phyloP scores from a whole-genome alignment of 35 echinoderm and acorn worm genomes.

The Lytechinus variegatus region DNA sequence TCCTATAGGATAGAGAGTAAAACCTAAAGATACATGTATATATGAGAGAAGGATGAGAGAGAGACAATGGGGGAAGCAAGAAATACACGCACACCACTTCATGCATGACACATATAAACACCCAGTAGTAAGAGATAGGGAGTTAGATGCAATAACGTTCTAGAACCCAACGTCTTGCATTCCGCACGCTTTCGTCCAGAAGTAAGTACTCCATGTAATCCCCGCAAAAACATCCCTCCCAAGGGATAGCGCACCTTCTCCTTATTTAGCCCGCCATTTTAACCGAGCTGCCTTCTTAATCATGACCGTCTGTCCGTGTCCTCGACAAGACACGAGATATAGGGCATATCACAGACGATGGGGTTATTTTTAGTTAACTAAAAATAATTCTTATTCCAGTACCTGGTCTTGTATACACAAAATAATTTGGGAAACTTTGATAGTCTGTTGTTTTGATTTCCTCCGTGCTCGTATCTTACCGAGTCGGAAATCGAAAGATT shows the following conservation, averaged over 20 bases:
- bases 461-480: not conserved
- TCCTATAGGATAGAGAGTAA: too few relatives aligned
- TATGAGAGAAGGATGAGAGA: not conserved
- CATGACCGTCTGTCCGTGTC: not conserved
- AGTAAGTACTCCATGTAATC: constrained; percentile 3
- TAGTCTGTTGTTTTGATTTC: not conserved
- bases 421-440: not conserved
- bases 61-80: not conserved
- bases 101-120: too few relatives aligned
- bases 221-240: not conserved
- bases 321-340: not conserved
- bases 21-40: too few relatives aligned
- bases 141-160: not conserved
- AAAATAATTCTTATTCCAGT: not conserved
- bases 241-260: not conserved
- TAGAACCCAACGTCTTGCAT: not conserved
- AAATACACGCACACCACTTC: too few relatives aligned
- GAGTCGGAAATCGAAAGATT: not conserved
- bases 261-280: constrained; percentile 11
- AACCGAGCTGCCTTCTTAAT: not conserved
- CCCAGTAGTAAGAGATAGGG: too few relatives aligned
- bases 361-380: not conserved
- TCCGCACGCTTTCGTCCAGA: not conserved
- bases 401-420: not conserved
- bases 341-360: not conserved